These are phyloP conservation scores for Epirrhoe alternata DNA, from an alignment of 2,888 invertebrate species.

Conservation along the genomic window DNA sequence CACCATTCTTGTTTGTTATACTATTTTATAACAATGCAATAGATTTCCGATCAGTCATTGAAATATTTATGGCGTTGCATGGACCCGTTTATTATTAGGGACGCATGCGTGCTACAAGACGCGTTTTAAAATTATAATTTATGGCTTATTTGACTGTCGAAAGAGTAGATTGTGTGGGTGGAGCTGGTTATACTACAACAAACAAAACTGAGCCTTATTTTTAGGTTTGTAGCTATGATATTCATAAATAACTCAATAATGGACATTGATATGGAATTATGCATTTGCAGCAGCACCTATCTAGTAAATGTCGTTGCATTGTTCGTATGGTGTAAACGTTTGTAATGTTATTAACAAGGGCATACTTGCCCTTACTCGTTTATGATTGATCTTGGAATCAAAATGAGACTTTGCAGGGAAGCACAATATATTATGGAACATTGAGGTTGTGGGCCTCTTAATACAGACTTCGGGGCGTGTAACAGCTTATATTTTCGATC, in stretches of 20 bases:
- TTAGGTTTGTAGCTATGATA: background rate
- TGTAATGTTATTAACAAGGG: conserved; percentile 6
- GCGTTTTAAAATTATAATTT: conserved; percentile 81
- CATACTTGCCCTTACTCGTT: background rate
- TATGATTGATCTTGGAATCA: background rate
- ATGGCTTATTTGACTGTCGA: conserved; percentile 79
- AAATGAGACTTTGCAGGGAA: too few relatives aligned
- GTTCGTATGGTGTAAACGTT: conserved; percentile 20
- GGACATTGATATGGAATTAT: conserved; percentile 16
- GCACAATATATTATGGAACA: too few relatives aligned
- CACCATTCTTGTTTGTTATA: conserved; percentile 15
- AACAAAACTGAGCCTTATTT: conserved; percentile 27
- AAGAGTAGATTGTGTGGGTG: conserved; percentile 77
- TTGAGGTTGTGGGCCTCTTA: too few relatives aligned
- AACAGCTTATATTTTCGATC: too few relatives aligned
- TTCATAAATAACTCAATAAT: conserved; percentile 1
- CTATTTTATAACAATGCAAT: conserved; percentile 23
- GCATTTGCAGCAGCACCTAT: conserved; percentile 6
- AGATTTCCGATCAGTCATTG: conserved; percentile 43
- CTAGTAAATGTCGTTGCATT: conserved; percentile 25
- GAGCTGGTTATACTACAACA: conserved; percentile 54
- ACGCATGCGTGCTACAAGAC: conserved; percentile 61
- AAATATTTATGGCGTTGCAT: conserved; percentile 56
- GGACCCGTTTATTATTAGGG: conserved; percentile 51
- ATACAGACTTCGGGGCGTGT: too few relatives aligned